Evolutionary conservation across 1,140 invertebrate species (phyloP).

Genomic region (Muscidifurax raptorellus): DNA sequence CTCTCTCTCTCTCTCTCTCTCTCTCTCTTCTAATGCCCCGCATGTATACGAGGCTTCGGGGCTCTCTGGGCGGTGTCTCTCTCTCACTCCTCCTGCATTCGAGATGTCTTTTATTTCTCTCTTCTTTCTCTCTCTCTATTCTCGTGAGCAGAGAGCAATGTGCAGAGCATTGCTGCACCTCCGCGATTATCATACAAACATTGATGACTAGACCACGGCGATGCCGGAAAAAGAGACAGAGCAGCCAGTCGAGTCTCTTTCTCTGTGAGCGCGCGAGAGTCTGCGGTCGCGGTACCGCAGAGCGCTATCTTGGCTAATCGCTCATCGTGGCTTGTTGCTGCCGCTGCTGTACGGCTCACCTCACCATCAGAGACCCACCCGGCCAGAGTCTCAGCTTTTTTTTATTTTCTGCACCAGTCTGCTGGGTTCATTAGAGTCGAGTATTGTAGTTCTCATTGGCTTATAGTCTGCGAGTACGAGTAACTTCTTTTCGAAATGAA

Average conservation of each 20-base stretch:
- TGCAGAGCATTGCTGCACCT: constrained; percentile 64
- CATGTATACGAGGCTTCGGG: constrained; percentile 40
- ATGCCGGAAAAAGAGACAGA: constrained; percentile 68
- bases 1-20: constrained; percentile 46
- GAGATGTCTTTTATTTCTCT: constrained; percentile 13
- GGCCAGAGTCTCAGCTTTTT: background rate
- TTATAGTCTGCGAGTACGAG: background rate
- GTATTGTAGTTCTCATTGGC: background rate
- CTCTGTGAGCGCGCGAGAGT: constrained; percentile 51
- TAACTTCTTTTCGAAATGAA: no score
- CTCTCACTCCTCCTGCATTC: constrained; percentile 44
- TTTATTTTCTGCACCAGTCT: background rate
- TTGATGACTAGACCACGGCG: constrained; percentile 68
- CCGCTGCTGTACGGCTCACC: constrained; percentile 39
- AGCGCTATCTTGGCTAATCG: constrained; percentile 69
- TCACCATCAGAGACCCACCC: background rate
- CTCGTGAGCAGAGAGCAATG: constrained; percentile 11
- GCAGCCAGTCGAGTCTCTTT: background rate
- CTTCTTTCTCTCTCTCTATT: constrained; percentile 33
- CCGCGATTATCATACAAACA: constrained; percentile 75
- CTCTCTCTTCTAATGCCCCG: constrained; percentile 57
- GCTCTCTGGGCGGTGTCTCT: constrained; percentile 46
- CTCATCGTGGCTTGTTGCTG: constrained; percentile 43
- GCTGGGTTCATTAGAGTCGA: background rate
- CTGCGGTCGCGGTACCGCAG: constrained; percentile 61